Percentiles rank a stretch among this genome's conserved stretches.
phyloP scores from a whole-genome alignment of 2,888 invertebrate genomes.

The Nipponacmea schrenckii region DNA sequence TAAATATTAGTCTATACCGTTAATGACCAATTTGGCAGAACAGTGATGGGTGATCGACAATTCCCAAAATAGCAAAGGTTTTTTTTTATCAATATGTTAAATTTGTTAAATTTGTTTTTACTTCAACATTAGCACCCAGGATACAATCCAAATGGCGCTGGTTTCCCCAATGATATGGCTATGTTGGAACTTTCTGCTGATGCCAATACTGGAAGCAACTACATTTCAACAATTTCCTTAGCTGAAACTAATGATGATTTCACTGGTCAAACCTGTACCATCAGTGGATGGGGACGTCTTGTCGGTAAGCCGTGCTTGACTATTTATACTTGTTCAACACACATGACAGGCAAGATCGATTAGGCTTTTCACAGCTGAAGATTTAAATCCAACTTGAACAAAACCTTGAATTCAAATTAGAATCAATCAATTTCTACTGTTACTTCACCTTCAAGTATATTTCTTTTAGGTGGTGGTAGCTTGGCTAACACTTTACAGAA shows the following conservation, averaged over 20 bases:
- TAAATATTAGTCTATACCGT: no score
- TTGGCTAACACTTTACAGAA: constrained; percentile 28
- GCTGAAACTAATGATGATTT: constrained; percentile 18
- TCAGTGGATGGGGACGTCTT: constrained; percentile 40
- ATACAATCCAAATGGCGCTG: constrained; percentile 25
- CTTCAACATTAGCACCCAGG: constrained; percentile 28
- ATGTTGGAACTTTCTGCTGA: constrained; percentile 26
- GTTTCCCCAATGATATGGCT: constrained; percentile 43
- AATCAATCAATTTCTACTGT: no score
- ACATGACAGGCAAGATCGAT: no score
- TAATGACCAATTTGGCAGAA: no score
- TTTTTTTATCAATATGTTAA: no score
- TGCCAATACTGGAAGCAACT: constrained; percentile 20
- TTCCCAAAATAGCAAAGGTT: no score
- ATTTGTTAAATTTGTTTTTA: no score
- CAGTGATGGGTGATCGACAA: no score
- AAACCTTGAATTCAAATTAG: no score
- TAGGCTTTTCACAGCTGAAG: no score
- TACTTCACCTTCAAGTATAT: background rate
- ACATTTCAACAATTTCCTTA: constrained; percentile 18
- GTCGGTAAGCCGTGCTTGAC: background rate
- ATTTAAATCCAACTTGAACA: no score
- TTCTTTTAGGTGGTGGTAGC: constrained; percentile 22
- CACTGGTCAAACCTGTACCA: constrained; percentile 23
- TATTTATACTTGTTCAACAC: no score